Evolutionary conservation across 2,113 vertebrate species (phyloP).

Genomic region (Xyliphius kryptos): DNA sequence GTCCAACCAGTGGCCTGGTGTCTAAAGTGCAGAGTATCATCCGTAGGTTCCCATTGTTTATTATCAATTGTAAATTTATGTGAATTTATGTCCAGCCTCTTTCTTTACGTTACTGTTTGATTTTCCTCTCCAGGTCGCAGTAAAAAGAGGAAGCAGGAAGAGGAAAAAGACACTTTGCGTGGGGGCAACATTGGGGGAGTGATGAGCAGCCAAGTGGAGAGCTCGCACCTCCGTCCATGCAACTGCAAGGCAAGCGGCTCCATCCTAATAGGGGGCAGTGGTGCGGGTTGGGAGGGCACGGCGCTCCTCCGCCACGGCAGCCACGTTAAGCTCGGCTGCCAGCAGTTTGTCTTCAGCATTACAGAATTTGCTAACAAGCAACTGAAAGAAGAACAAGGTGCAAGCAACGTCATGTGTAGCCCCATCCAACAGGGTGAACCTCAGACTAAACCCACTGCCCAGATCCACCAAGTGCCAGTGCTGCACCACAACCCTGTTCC

Average conservation of each 20-base stretch:
- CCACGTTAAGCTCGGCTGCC: slow-evolving; percentile 82
- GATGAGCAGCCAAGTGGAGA: slow-evolving; percentile 82
- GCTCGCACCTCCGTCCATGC: slow-evolving; percentile 62
- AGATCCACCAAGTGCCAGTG: slow-evolving; percentile 78
- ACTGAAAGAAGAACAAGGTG: slow-evolving; percentile 59
- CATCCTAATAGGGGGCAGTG: slow-evolving; percentile 78
- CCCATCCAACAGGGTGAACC: slow-evolving; percentile 35
- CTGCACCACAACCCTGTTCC: slow-evolving; percentile 78
- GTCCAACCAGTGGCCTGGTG: slow-evolving; percentile 86
- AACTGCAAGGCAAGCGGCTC: slow-evolving; percentile 84
- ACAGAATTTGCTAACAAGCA: slow-evolving; percentile 80
- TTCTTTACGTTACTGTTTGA: too few species aligned
- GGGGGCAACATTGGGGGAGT: slow-evolving; percentile 54
- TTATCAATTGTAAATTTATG: too few species aligned
- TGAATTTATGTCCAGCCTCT: too few species aligned
- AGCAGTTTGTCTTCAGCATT: slow-evolving; percentile 84
- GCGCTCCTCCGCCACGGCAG: slow-evolving; percentile 82
- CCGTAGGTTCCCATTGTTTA: slow-evolving; percentile 78
- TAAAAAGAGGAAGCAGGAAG: slow-evolving; percentile 69
- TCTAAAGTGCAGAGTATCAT: slow-evolving; percentile 94
- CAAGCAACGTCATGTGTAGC: slow-evolving; percentile 45
- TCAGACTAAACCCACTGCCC: slow-evolving; percentile 62
- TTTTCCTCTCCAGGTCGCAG: slow-evolving; percentile 79
- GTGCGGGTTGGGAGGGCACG: slow-evolving; percentile 84
- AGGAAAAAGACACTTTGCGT: slow-evolving; percentile 54